Evolutionary conservation across 1,140 invertebrate species (phyloP).

Genomic region (Helicoverpa zea): DNA sequence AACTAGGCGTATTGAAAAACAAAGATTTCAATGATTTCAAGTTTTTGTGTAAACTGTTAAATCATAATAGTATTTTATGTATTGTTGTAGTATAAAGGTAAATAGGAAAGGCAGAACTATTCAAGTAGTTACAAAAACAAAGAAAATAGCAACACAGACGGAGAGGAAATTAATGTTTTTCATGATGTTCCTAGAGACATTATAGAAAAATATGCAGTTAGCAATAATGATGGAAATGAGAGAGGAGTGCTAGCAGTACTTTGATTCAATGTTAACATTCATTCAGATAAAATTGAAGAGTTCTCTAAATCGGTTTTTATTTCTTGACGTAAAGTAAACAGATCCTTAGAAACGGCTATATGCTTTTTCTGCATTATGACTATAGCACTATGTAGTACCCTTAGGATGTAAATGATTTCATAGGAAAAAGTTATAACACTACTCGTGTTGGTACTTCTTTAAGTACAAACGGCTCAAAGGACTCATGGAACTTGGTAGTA

Average conservation of each 20-base stretch:
- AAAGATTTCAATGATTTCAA: not conserved
- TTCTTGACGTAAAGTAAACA: too few species aligned
- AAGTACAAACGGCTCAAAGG: too few species aligned
- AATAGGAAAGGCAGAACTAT: not conserved
- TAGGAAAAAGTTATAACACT: too few species aligned
- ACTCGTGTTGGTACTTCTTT: too few species aligned
- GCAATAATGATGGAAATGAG: not conserved
- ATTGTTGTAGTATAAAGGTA: not conserved
- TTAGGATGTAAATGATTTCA: too few species aligned
- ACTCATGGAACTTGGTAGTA: too few species aligned
- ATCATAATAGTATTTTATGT: not conserved
- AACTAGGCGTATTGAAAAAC: not conserved
- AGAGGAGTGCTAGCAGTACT: not conserved
- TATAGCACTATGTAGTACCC: too few species aligned
- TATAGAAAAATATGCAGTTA: not conserved
- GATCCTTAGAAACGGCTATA: too few species aligned
- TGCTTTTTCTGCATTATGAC: too few species aligned
- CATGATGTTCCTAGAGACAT: slow-evolving; percentile 17
- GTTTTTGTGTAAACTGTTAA: too few species aligned
- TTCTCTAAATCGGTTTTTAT: not conserved
- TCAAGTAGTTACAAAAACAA: not conserved
- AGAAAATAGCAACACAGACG: not conserved
- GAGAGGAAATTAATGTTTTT: slow-evolving; percentile 24
- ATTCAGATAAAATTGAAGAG: not conserved
- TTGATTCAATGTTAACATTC: not conserved